A percentile compares a stretch with the other conserved stretches of the same genome.
These are phyloP conservation scores for Caranx ignobilis DNA, from an alignment of 2,113 vertebrate species.

Conservation along the genomic window DNA sequence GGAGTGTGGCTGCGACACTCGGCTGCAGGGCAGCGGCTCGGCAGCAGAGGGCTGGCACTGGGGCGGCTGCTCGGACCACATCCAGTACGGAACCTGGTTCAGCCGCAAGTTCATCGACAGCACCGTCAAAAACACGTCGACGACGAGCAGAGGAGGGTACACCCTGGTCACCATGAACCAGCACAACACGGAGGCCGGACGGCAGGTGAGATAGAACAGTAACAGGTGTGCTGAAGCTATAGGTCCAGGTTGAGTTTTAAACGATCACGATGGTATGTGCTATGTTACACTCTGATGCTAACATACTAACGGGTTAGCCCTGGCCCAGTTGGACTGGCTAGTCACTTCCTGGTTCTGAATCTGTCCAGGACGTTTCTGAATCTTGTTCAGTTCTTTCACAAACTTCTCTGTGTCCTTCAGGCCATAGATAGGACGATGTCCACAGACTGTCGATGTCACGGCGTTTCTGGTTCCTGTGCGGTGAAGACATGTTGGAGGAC, in stretches of 20 bases:
- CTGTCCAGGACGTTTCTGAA: too few species aligned
- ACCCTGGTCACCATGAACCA: constrained; percentile 87
- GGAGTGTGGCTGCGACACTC: constrained; percentile 92
- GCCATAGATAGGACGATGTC: constrained; percentile 92
- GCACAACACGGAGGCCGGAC: constrained; percentile 95
- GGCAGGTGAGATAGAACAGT: constrained; percentile 85
- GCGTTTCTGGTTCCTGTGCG: constrained; percentile 97
- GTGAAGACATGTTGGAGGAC: constrained; percentile 98
- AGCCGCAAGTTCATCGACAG: constrained; percentile 93
- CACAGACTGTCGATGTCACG: constrained; percentile 95
- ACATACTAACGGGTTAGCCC: too few species aligned
- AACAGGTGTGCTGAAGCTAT: too few species aligned
- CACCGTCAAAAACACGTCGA: constrained; percentile 77
- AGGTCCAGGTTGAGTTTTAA: too few species aligned
- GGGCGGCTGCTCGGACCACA: constrained; percentile 96
- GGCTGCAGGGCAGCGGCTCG: constrained; percentile 83
- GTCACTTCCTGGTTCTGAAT: too few species aligned
- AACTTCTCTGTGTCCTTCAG: constrained; percentile 70
- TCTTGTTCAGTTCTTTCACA: too few species aligned
- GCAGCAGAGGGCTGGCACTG: constrained; percentile 92
- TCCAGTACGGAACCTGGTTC: constrained; percentile 92
- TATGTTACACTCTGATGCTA: too few species aligned
- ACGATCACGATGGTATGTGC: too few species aligned
- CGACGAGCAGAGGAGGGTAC: constrained; percentile 70
- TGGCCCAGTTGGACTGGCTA: too few species aligned